phyloP scores from a whole-genome alignment of 2,888 invertebrate genomes.

The Chrysomela aeneicollis region DNA sequence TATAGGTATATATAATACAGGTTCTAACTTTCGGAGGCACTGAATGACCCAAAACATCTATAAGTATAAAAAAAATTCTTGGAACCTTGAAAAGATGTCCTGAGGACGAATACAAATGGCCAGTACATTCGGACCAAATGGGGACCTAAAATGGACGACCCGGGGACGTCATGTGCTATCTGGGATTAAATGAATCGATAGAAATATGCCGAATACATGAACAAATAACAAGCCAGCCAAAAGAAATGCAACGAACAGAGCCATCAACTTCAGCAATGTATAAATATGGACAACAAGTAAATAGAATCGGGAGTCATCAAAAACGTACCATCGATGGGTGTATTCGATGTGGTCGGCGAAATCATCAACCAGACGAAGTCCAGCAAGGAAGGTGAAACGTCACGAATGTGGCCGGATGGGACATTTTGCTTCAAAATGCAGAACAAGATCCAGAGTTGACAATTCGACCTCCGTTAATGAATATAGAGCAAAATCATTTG shows the following conservation, averaged over 20 bases:
- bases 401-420: neutral
- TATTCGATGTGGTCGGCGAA: neutral
- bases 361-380: neutral
- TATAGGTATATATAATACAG: too few relatives aligned
- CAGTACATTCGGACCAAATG: too few relatives aligned
- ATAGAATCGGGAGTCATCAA: neutral
- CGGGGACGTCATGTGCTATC: too few relatives aligned
- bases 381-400: slow-evolving; percentile 8
- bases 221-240: neutral
- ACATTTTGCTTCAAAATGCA: neutral
- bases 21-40: too few relatives aligned
- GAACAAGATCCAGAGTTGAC: neutral
- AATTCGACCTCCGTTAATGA: neutral
- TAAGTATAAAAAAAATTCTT: too few relatives aligned
- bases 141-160: too few relatives aligned
- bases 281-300: neutral
- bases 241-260: neutral
- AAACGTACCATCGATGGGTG: neutral
- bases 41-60: too few relatives aligned
- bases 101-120: too few relatives aligned
- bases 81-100: too few relatives aligned
- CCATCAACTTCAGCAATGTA: neutral
- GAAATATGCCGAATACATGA: slow-evolving; percentile 3
- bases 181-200: neutral
- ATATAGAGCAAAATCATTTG: neutral